These are phyloP conservation scores for Eurystomus glaucurus DNA, from an alignment of 2,797 vertebrate genomes.

Conservation along the genomic window DNA sequence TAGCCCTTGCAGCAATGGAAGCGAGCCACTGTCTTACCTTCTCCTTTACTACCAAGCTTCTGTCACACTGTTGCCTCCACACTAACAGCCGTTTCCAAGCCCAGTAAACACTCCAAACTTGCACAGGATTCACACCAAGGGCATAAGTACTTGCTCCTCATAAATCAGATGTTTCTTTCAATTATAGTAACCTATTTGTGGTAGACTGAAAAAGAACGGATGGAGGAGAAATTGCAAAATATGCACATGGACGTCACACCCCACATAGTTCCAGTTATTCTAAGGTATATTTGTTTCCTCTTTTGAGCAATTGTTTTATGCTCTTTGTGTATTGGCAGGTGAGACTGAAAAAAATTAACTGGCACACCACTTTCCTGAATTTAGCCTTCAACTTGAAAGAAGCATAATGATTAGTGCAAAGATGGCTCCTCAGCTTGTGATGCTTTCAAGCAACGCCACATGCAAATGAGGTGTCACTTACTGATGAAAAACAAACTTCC, in stretches of 20 bases:
- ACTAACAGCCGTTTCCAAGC: background rate
- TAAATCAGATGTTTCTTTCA: background rate
- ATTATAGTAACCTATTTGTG: background rate
- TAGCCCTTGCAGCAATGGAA: background rate
- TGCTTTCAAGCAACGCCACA: background rate
- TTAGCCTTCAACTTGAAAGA: background rate
- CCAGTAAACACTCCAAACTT: background rate
- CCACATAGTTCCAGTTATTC: background rate
- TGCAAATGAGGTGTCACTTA: background rate
- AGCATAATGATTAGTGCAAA: background rate
- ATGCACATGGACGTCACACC: background rate
- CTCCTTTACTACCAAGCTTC: background rate
- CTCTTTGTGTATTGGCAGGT: background rate
- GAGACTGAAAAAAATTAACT: background rate
- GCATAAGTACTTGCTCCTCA: background rate
- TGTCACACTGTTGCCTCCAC: background rate
- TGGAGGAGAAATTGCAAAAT: background rate
- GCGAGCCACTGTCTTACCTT: background rate
- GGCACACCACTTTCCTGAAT: background rate
- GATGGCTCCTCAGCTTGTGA: background rate
- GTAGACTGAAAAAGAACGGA: background rate
- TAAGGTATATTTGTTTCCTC: background rate
- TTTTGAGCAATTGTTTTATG: background rate
- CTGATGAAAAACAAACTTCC: background rate
- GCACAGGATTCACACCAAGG: background rate